Percentiles rank a stretch among this genome's conserved stretches.
phyloP scores from a whole-genome alignment of 2,113 vertebrate species.

The Melanerpes aurifrons region DNA sequence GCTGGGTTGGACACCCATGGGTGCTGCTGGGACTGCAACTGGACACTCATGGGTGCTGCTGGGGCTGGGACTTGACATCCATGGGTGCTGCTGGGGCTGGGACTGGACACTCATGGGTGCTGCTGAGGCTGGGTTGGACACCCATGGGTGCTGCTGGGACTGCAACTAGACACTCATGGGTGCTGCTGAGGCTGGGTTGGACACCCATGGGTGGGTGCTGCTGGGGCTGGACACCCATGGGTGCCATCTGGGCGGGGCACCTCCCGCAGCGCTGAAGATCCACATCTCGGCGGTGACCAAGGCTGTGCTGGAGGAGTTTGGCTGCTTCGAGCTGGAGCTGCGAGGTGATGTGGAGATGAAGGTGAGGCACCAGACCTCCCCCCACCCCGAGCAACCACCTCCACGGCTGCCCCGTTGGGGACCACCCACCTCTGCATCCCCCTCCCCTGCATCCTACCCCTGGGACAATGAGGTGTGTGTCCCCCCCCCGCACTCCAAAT shows the following conservation, averaged over 20 bases:
- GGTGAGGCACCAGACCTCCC: neutral
- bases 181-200: neutral
- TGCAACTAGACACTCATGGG: neutral
- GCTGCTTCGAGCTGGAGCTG: slow-evolving; percentile 84
- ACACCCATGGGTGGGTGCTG: no score
- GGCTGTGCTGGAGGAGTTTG: slow-evolving; percentile 83
- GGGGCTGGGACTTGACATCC: no score
- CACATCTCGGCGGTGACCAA: slow-evolving; percentile 87
- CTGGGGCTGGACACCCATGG: neutral
- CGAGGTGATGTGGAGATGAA: slow-evolving; percentile 91
- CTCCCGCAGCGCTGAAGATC: slow-evolving; percentile 85
- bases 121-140: no score
- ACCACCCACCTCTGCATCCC: neutral
- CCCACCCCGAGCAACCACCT: neutral
- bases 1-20: no score
- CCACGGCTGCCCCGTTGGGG: neutral
- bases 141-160: no score
- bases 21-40: no score
- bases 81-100: no score
- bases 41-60: no score
- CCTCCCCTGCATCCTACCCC: neutral
- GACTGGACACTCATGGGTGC: no score
- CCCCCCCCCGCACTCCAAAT: no score
- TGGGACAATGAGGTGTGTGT: no score
- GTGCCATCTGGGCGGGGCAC: neutral